phyloP scores from a whole-genome alignment of 2,888 invertebrate genomes.

The Drosophila parthenogenetica region DNA sequence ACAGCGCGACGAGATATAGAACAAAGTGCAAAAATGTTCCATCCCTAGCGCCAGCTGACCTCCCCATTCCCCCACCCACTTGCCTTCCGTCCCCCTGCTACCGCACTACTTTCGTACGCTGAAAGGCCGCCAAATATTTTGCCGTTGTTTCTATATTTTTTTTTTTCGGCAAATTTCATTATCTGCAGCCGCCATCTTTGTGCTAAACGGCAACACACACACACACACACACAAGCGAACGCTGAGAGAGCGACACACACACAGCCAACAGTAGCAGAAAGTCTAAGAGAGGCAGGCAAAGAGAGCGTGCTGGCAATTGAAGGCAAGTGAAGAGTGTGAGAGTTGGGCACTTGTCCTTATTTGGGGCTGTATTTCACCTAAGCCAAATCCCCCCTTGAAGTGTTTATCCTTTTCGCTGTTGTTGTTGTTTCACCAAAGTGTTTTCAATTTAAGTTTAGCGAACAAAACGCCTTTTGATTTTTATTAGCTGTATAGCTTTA shows the following conservation, averaged over 20 bases:
- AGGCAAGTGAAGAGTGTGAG: slow-evolving; percentile 3
- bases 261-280: slow-evolving; percentile 9
- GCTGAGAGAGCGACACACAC: slow-evolving; percentile 3
- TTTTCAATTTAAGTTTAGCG: slow-evolving; percentile 85
- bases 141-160: slow-evolving; percentile 31
- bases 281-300: not conserved
- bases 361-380: slow-evolving; percentile 57
- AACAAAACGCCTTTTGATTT: slow-evolving; percentile 83
- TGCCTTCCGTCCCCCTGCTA: not conserved
- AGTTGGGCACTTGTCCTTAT: slow-evolving; percentile 20
- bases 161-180: slow-evolving; percentile 74
- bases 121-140: slow-evolving; percentile 27
- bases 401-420: slow-evolving; percentile 72
- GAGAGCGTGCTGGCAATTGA: not conserved
- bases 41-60: slow-evolving; percentile 2
- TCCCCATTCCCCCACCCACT: not conserved
- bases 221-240: slow-evolving; percentile 13
- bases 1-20: slow-evolving; percentile 9
- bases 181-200: slow-evolving; percentile 79
- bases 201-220: slow-evolving; percentile 70
- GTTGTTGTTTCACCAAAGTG: slow-evolving; percentile 74
- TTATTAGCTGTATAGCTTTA: slow-evolving; percentile 69
- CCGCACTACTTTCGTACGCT: not conserved
- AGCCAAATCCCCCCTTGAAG: slow-evolving; percentile 82
- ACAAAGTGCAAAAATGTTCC: slow-evolving; percentile 29